phyloP scores from a whole-genome alignment of 2,113 vertebrate species.

The Carlito syrichta region DNA sequence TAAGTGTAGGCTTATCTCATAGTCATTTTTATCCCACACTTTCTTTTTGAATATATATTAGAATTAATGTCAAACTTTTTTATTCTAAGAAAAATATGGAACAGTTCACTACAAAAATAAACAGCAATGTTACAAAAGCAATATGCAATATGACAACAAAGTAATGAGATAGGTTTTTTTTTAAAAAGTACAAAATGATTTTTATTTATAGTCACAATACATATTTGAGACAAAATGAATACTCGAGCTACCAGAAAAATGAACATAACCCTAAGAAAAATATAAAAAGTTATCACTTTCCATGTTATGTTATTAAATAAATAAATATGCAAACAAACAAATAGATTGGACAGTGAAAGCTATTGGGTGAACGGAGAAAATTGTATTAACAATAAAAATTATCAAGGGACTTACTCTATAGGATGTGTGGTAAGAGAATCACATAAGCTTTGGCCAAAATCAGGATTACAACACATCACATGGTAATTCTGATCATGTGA shows the following conservation, averaged over 20 bases:
- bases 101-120: not conserved
- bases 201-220: not conserved
- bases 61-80: not conserved
- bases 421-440: not conserved
- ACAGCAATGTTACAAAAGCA: rapidly evolving
- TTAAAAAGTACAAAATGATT: not conserved
- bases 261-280: not conserved
- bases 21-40: not conserved
- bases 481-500: not conserved
- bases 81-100: not conserved
- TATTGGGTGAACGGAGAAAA: not conserved
- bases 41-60: not conserved
- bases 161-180: not conserved
- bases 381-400: not conserved
- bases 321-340: not conserved
- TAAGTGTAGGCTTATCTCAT: not conserved
- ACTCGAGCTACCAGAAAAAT: not conserved
- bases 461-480: not conserved
- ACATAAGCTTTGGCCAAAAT: not conserved
- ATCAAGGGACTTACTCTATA: not conserved
- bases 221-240: not conserved
- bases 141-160: not conserved
- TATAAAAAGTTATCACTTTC: not conserved
- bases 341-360: not conserved
- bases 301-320: not conserved